phyloP scores from a whole-genome alignment of 2,888 invertebrate species.

The Papilio elwesi region DNA sequence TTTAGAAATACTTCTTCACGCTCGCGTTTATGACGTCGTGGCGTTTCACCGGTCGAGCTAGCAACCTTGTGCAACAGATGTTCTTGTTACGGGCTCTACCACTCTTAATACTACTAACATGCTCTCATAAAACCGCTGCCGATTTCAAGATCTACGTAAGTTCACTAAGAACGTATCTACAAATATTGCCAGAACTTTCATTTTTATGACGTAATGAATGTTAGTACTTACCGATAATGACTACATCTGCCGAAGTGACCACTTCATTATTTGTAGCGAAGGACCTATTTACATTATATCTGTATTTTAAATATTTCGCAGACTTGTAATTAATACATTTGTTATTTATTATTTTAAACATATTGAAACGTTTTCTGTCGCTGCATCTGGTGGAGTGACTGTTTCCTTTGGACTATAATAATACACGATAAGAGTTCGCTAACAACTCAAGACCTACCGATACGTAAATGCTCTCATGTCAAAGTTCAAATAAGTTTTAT shows the following conservation, averaged over 20 bases:
- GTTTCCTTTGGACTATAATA: conserved; percentile 23
- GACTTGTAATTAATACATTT: conserved; percentile 57
- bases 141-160: too few species aligned
- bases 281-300: conserved; percentile 51
- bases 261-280: conserved; percentile 62
- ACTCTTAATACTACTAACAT: too few species aligned
- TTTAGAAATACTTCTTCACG: too few species aligned
- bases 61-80: too few species aligned
- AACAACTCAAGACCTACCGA: conserved; percentile 40
- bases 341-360: conserved; percentile 71
- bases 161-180: too few species aligned
- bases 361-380: conserved; percentile 48
- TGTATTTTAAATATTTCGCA: conserved; percentile 60
- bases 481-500: conserved; percentile 51
- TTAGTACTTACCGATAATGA: conserved; percentile 87
- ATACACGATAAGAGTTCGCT: conserved; percentile 25
- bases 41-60: too few species aligned
- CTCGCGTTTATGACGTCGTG: too few species aligned
- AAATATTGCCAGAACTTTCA: too few species aligned
- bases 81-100: too few species aligned
- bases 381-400: conserved; percentile 15
- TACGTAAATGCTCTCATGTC: conserved; percentile 43
- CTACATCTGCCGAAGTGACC: conserved; percentile 88
- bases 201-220: too few species aligned
- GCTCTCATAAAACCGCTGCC: too few species aligned